Conservation (phyloP, 2,888 invertebrate genomes). For the Cheilosia scutellata region DNA sequence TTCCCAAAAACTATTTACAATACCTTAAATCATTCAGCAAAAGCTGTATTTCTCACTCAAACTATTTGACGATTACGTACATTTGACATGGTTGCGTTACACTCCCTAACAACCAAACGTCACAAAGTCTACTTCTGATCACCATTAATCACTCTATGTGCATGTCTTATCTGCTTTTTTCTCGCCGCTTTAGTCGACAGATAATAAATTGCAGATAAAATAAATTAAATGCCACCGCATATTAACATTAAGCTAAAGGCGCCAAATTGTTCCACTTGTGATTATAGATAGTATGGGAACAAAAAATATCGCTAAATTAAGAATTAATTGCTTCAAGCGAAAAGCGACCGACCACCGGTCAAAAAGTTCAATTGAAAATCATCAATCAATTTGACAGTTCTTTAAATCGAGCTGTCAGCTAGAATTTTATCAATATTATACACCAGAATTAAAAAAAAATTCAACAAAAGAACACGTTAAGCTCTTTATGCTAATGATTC, state of each 20-base stretch:
- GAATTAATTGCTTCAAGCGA: constrained; percentile 16
- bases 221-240: constrained; percentile 7
- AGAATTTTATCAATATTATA: neutral
- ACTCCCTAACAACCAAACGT: neutral
- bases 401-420: neutral
- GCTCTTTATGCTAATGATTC: neutral
- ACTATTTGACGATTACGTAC: neutral
- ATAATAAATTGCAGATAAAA: constrained; percentile 23
- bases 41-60: neutral
- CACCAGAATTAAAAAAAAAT: neutral
- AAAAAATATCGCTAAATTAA: neutral
- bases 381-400: constrained; percentile 61
- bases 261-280: neutral
- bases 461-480: neutral
- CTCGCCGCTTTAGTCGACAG: neutral
- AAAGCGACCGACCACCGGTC: constrained; percentile 14
- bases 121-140: neutral
- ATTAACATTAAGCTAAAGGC: neutral
- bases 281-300: neutral
- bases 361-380: constrained; percentile 57
- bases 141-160: neutral
- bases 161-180: constrained; percentile 14
- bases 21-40: no score
- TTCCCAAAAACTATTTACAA: no score
- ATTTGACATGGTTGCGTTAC: neutral